These are phyloP conservation scores for Sitta europaea DNA, from an alignment of 2,113 vertebrate species.

Conservation along the genomic window DNA sequence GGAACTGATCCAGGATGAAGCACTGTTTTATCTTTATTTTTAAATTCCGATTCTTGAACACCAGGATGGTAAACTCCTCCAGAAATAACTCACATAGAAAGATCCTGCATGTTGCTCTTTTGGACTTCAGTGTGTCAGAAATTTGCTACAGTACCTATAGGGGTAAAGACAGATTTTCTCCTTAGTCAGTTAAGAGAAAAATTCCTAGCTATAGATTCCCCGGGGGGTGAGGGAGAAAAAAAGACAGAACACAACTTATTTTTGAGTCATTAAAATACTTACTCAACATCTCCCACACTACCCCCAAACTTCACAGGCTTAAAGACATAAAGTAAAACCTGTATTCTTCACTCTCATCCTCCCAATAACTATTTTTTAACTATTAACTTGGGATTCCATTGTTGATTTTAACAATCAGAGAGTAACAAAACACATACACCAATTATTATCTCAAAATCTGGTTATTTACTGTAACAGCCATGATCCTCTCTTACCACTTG, in stretches of 20 bases:
- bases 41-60: neutral
- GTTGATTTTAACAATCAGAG: conserved; percentile 8
- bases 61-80: neutral
- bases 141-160: neutral
- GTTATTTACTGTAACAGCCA: neutral
- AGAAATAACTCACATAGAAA: neutral
- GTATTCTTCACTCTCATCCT: neutral
- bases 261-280: neutral
- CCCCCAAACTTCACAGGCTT: neutral
- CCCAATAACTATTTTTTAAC: neutral
- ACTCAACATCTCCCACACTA: neutral
- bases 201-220: neutral
- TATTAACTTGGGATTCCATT: neutral
- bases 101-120: neutral
- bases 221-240: neutral
- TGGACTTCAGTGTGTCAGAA: neutral
- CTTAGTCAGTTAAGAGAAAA: neutral
- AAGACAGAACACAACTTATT: neutral
- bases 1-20: neutral
- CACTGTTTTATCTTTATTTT: neutral
- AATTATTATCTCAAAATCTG: neutral
- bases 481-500: neutral
- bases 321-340: neutral
- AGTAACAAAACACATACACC: conserved; percentile 5
- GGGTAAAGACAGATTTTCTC: neutral